Percentiles rank a stretch among this genome's conserved stretches.
Evolutionary conservation across 2,113 vertebrate species (phyloP).

Genomic region (Psittacus erithacus): DNA sequence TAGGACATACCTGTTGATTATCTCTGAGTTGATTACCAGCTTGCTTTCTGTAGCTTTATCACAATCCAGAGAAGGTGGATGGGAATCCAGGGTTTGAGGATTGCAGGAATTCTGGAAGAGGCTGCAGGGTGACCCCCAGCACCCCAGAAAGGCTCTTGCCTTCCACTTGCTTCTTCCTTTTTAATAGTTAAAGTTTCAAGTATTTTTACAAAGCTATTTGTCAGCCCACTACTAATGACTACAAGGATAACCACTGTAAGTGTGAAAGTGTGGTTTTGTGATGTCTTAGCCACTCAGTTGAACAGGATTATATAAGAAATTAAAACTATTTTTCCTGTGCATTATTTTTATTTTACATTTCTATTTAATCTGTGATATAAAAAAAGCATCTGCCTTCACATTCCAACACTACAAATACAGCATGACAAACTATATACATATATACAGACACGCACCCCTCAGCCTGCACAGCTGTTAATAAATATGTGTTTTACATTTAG

Average conservation of each 20-base stretch:
- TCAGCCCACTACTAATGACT: not conserved
- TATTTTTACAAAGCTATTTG: not conserved
- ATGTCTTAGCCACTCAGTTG: not conserved
- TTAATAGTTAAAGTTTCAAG: not conserved
- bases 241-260: not conserved
- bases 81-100: not conserved
- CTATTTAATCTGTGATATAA: not conserved
- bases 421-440: not conserved
- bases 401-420: not conserved
- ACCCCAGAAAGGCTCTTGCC: not conserved
- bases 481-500: not conserved
- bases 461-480: not conserved
- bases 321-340: not conserved
- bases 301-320: not conserved
- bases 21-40: not conserved
- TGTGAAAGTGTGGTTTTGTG: not conserved
- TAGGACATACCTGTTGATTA: not conserved
- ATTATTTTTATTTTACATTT: not conserved
- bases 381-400: not conserved
- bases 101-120: not conserved
- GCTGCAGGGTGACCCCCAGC: not conserved
- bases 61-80: not conserved
- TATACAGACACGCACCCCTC: accelerated
- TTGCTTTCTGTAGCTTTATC: not conserved
- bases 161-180: not conserved